Evolutionary conservation across 2,888 invertebrate species (phyloP).

Genomic region (Steinernema scapterisci): DNA sequence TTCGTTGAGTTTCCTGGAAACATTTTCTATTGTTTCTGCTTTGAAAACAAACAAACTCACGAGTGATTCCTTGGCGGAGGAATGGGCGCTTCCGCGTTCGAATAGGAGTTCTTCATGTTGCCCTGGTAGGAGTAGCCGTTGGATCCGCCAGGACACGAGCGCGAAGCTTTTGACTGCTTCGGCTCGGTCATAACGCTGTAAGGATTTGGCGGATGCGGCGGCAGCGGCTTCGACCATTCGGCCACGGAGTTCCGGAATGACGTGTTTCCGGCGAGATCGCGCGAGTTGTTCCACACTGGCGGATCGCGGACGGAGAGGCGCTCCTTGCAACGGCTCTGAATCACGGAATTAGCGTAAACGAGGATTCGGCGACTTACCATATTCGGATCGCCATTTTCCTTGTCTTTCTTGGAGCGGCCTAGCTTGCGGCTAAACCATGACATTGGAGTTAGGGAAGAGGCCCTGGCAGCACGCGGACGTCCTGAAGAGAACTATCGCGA

Average conservation of each 20-base stretch:
- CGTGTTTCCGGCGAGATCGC: not conserved
- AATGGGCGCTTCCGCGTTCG: not conserved
- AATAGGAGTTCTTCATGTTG: not conserved
- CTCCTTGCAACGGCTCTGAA: slow-evolving; percentile 13
- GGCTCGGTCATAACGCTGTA: slow-evolving; percentile 36
- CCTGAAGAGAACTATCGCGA: not conserved
- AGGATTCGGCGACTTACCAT: not conserved
- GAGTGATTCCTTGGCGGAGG: slow-evolving; percentile 1
- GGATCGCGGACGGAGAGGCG: slow-evolving; percentile 9
- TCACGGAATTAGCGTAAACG: not conserved
- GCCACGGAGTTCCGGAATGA: slow-evolving; percentile 12
- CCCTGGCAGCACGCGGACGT: not conserved
- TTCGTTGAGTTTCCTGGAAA: slow-evolving; percentile 22
- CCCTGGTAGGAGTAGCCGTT: not conserved
- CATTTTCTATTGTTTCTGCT: not conserved
- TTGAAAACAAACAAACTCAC: not conserved
- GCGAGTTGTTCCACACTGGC: slow-evolving; percentile 16
- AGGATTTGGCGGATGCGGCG: slow-evolving; percentile 32
- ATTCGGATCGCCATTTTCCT: slow-evolving; percentile 24
- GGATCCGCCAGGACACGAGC: slow-evolving; percentile 9
- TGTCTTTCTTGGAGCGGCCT: slow-evolving; percentile 8
- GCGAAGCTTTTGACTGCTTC: slow-evolving; percentile 22
- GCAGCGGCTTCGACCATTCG: slow-evolving; percentile 6
- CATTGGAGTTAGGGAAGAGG: not conserved
- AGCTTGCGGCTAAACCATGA: not conserved